Conservation (phyloP, 2,797 vertebrate genomes). For the Ibycter americanus region DNA sequence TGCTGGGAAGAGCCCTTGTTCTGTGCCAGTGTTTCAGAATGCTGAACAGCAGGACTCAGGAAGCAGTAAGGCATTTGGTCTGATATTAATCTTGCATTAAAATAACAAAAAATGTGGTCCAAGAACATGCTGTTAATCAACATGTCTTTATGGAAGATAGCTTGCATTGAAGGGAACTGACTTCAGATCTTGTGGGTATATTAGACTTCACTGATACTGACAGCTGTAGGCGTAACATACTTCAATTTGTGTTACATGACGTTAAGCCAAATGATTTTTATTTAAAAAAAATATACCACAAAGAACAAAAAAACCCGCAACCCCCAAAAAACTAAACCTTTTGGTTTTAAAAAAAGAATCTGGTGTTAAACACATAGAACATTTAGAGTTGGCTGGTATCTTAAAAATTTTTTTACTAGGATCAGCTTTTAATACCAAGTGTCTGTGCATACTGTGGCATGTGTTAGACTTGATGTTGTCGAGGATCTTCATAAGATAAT, state of each 20-base stretch:
- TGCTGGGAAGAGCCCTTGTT: not conserved
- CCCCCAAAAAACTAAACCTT: not conserved
- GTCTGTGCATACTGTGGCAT: not conserved
- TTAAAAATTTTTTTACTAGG: not conserved
- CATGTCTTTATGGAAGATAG: not conserved
- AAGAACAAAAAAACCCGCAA: not conserved
- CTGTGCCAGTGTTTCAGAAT: conserved; percentile 1
- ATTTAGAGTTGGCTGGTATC: not conserved
- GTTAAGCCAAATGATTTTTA: not conserved
- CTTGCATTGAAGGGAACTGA: not conserved
- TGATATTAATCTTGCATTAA: not conserved
- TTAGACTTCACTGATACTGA: not conserved
- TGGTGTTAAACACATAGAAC: not conserved
- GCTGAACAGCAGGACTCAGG: conserved; percentile 16
- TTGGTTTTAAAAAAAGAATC: too few species aligned
- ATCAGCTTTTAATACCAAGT: not conserved
- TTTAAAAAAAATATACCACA: not conserved
- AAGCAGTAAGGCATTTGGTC: conserved; percentile 1
- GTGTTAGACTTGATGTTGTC: not conserved
- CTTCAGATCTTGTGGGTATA: not conserved
- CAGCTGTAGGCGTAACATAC: not conserved
- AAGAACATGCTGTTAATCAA: conserved; percentile 20
- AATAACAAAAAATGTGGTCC: conserved; percentile 6
- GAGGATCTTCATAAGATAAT: not conserved
- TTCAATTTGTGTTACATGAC: not conserved